Percentiles rank a stretch among this genome's conserved stretches.
Conservation (phyloP, 2,888 invertebrate species). For the Podabrus alpinus region DNA sequence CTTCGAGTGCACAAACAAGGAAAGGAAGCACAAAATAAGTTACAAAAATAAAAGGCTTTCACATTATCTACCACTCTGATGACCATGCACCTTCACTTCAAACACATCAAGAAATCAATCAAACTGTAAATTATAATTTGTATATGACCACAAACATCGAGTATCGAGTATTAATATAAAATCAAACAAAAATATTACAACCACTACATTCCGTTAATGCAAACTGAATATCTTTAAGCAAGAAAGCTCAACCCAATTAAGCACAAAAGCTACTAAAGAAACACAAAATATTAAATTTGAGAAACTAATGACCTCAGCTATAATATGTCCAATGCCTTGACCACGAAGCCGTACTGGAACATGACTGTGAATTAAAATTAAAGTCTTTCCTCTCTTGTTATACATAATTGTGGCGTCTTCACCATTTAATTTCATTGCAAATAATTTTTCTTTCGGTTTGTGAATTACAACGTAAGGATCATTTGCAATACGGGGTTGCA, state of each 20-base stretch:
- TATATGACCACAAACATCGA: background rate
- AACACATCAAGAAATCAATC: no score
- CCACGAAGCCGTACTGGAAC: background rate
- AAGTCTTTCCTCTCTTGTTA: background rate
- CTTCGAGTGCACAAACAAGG: no score
- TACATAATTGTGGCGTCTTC: background rate
- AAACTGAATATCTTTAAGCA: background rate
- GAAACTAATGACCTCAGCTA: background rate
- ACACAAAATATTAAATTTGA: background rate
- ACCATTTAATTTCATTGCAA: background rate
- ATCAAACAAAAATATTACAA: background rate
- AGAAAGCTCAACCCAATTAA: background rate
- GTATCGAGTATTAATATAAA: background rate
- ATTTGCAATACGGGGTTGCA: background rate
- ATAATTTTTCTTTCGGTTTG: background rate
- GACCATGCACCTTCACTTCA: no score
- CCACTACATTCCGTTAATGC: background rate
- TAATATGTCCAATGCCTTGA: background rate
- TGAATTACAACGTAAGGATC: background rate
- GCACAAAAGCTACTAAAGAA: background rate
- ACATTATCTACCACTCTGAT: no score
- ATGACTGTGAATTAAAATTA: background rate
- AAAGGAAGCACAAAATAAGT: no score
- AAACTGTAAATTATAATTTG: no score
- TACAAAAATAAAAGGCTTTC: no score